These are phyloP conservation scores for Montipora efflorescens DNA, from an alignment of 64 coral and sea anemone genomes.

Conservation along the genomic window DNA sequence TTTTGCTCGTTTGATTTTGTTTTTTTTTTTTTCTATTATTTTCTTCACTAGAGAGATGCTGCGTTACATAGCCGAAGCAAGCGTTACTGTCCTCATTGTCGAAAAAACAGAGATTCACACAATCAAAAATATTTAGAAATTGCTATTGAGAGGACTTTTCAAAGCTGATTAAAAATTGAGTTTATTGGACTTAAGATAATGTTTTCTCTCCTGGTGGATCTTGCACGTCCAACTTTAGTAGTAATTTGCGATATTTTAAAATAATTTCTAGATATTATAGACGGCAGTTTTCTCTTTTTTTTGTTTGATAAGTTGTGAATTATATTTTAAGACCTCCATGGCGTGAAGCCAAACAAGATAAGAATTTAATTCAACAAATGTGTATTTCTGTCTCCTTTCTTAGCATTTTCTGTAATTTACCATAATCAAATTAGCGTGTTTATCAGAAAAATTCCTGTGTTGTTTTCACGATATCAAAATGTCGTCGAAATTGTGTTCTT, in stretches of 20 bases:
- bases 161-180: neutral
- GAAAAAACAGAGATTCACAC: neutral
- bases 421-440: neutral
- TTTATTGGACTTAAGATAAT: neutral
- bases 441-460: neutral
- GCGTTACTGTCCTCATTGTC: neutral
- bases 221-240: neutral
- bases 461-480: neutral
- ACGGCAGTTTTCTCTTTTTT: neutral
- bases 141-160: neutral
- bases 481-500: neutral
- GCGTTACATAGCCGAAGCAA: neutral
- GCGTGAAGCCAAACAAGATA: neutral
- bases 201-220: neutral
- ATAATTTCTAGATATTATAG: neutral
- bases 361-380: neutral
- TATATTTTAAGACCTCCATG: neutral
- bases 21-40: too few relatives aligned
- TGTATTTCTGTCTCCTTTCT: neutral
- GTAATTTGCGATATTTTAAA: neutral
- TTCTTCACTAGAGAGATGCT: neutral
- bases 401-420: neutral
- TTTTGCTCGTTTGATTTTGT: too few relatives aligned
- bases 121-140: slow-evolving; percentile 2
- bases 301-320: neutral